Base-by-base conservation (phyloP, 2,888 invertebrate genomes). In the Anthoptus insignis region DNA sequence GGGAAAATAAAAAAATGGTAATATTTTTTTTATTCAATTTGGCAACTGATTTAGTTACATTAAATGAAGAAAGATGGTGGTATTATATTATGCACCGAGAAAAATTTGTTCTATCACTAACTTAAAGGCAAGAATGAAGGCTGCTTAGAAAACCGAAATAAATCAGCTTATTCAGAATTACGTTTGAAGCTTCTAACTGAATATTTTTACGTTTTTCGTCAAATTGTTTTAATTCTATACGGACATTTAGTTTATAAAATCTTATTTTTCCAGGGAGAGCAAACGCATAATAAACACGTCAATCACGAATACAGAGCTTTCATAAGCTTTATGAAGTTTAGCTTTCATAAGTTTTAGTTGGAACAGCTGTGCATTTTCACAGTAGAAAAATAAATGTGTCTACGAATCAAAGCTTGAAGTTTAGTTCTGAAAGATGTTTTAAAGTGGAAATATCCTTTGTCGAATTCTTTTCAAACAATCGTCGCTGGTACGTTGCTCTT, bases 391-490 rank as follows among this genome's bases (percentile, higher is more conserved):
- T 71, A 73, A 73, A 72, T 69, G 32, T 24, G 56, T 39, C 32
- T 59, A 21, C 49, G 64, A 50, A 53, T 64, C 50, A 64, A 64
- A 64, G 63, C 27, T 39, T 4, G 29, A 22, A 29, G 14, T 21
- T 56, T 24, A 50, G 39, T 57, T 57, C 52, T 58, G 63, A 50
- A 65, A 58, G 58, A 65, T 59, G 50, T 59, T 59, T 53, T 67
- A 69, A 66, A 65, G 68, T 68, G 68, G 68, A 71, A 73, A 73
- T 73, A 76, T 71, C 72, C 74, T 78, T 78, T 77, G 78, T 74
- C 70, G 75, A 73, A 77, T 76, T 72, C 77, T 73, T 78, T 76
- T 76, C 74, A 79, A 81, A 79, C 79, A 80, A 75, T 72, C 68
- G 61, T 64, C 67, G 69, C 63, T 63, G 63, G 64, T 65, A 16